These are phyloP conservation scores for Dicaeum eximium DNA, from an alignment of 2,113 vertebrate genomes.

Conservation along the genomic window DNA sequence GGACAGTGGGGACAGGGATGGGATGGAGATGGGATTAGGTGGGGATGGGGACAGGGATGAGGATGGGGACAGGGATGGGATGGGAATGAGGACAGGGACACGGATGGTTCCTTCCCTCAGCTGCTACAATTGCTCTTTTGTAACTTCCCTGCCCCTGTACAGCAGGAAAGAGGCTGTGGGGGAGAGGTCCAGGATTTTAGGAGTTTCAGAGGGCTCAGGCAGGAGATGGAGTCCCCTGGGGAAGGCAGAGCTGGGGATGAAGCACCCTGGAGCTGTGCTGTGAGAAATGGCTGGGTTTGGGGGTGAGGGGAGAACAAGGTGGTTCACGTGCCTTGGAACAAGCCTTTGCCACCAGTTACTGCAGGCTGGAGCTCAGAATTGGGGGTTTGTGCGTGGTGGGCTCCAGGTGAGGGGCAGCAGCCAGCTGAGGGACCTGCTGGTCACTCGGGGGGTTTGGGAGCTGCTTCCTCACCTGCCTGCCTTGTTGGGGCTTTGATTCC, in stretches of 20 bases:
- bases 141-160: background rate
- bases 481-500: constrained; percentile 63
- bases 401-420: background rate
- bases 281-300: background rate
- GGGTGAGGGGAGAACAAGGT: background rate
- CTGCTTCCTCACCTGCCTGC: background rate
- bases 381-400: background rate
- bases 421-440: background rate
- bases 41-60: too few species aligned
- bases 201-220: background rate
- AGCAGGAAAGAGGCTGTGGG: background rate
- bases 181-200: background rate
- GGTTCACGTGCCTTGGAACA: background rate
- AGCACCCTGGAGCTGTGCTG: fast-evolving
- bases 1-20: background rate
- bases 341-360: constrained; percentile 15
- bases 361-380: background rate
- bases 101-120: background rate
- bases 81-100: background rate
- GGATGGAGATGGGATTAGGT: background rate
- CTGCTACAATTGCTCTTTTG: background rate
- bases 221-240: background rate
- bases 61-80: background rate
- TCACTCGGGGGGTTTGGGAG: background rate
- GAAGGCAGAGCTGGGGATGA: background rate